Percentiles rank a stretch among this genome's conserved stretches.
These are phyloP conservation scores for Dasypogon diadema DNA, from an alignment of 2,888 invertebrate genomes.

Conservation along the genomic window DNA sequence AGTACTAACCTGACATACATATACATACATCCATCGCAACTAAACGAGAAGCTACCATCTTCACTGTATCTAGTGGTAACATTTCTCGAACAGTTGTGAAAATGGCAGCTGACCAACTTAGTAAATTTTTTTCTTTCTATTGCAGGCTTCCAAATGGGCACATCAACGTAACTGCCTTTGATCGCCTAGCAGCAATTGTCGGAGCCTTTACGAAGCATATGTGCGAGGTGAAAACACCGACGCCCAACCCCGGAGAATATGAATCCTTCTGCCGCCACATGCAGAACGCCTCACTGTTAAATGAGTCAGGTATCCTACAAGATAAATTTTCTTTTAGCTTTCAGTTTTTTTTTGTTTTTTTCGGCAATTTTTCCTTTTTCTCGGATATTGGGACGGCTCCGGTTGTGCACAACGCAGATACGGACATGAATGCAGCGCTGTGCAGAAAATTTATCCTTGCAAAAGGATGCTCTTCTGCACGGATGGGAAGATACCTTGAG, in stretches of 20 bases:
- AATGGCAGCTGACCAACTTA: constrained; percentile 14
- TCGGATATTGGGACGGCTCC: not conserved
- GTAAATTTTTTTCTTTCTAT: constrained; percentile 57
- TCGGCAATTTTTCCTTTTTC: constrained; percentile 9
- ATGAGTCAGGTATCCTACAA: constrained; percentile 65
- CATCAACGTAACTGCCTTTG: constrained; percentile 78
- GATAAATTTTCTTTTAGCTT: constrained; percentile 49
- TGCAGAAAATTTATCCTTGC: constrained; percentile 8
- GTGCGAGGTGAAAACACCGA: constrained; percentile 64
- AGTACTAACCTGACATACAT: not conserved
- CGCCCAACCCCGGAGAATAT: constrained; percentile 63
- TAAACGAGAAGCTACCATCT: not conserved
- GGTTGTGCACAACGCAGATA: not conserved
- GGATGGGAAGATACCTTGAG: not conserved
- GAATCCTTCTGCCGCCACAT: constrained; percentile 66
- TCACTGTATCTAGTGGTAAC: not conserved
- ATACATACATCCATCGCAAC: not conserved
- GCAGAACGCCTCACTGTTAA: constrained; percentile 66
- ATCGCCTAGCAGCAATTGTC: constrained; percentile 68
- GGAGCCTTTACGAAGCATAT: constrained; percentile 68
- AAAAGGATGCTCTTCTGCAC: not conserved
- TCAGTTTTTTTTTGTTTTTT: not conserved
- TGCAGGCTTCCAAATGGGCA: constrained; percentile 83
- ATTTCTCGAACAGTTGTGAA: not conserved
- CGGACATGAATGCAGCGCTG: not conserved